phyloP scores from a whole-genome alignment of 2,113 vertebrate genomes.

The Gallinago jamesoni region DNA sequence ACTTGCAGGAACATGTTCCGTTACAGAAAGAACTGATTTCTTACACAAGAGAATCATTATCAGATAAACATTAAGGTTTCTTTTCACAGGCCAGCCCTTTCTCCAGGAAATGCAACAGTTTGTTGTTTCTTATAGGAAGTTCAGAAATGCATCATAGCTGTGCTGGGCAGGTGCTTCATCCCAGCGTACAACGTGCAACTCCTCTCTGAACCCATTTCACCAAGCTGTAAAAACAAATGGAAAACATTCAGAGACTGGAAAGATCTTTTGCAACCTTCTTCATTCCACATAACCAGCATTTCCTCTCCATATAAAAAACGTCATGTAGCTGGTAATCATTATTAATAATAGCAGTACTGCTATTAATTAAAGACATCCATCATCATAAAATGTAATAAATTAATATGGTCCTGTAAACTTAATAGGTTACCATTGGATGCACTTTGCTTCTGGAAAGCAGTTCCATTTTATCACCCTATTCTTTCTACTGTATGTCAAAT shows the following conservation, averaged over 20 bases:
- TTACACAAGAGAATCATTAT: neutral
- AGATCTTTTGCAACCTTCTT: neutral
- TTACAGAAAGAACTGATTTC: neutral
- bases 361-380: neutral
- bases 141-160: neutral
- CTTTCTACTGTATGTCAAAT: neutral
- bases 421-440: neutral
- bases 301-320: neutral
- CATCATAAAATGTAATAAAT: neutral
- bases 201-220: neutral
- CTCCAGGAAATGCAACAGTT: neutral
- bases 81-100: neutral
- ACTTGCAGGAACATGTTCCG: neutral
- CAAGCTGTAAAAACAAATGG: neutral
- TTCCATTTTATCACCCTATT: neutral
- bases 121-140: neutral
- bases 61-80: neutral
- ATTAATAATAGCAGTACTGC: neutral
- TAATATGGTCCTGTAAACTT: neutral
- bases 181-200: neutral
- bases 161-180: neutral
- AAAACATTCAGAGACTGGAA: neutral
- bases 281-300: neutral
- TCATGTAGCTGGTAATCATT: neutral
- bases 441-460: neutral